These are phyloP conservation scores for Polia nebulosa DNA, from an alignment of 2,888 invertebrate species.

Conservation along the genomic window DNA sequence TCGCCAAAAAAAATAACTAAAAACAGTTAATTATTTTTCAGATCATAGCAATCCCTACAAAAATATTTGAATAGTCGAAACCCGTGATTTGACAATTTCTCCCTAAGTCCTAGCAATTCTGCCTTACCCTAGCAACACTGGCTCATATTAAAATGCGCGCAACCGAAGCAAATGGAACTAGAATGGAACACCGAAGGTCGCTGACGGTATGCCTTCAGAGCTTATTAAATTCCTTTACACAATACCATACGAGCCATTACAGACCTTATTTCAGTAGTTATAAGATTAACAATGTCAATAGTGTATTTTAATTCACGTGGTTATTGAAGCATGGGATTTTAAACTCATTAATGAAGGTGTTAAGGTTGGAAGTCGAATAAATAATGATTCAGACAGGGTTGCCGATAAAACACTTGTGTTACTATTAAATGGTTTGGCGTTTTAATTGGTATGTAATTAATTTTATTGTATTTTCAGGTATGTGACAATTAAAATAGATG, in stretches of 20 bases:
- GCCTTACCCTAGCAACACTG: slow-evolving; percentile 65
- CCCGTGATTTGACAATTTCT: neutral
- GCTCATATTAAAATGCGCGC: slow-evolving; percentile 70
- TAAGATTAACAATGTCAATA: slow-evolving; percentile 18
- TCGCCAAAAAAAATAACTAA: neutral
- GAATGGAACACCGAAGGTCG: slow-evolving; percentile 74
- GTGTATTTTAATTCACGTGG: neutral
- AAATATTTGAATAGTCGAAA: neutral
- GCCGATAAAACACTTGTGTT: slow-evolving; percentile 14
- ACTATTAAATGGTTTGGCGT: slow-evolving; percentile 25
- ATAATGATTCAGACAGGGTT: neutral
- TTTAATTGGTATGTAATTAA: slow-evolving; percentile 49
- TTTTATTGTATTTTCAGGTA: slow-evolving; percentile 8
- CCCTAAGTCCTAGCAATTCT: slow-evolving; percentile 20
- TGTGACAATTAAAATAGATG: neutral
- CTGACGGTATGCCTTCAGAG: slow-evolving; percentile 64
- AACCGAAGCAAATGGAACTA: slow-evolving; percentile 69
- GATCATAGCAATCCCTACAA: too few species aligned
- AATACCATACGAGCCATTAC: slow-evolving; percentile 29
- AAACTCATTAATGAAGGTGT: accelerated
- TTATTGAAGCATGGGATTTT: slow-evolving; percentile 4
- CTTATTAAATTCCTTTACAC: slow-evolving; percentile 67
- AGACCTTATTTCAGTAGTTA: accelerated
- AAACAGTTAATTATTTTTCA: neutral
- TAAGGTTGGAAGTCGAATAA: slow-evolving; percentile 19